A percentile compares a stretch with the other conserved stretches of the same genome.
Evolutionary conservation across 2,113 vertebrate species (phyloP).

Genomic region (Brachyhypopomus occidentalis): DNA sequence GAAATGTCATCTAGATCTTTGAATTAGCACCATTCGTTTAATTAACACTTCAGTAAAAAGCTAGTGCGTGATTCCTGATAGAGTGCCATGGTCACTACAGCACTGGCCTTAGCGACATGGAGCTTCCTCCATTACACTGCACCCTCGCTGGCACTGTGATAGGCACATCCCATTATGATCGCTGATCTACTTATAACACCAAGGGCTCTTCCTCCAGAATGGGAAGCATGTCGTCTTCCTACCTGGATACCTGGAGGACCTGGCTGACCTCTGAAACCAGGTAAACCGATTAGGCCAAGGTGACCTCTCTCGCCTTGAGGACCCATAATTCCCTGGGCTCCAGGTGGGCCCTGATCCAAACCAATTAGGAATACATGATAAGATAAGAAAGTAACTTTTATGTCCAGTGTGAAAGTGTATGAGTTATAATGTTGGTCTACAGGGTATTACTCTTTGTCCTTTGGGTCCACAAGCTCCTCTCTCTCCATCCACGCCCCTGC

Average conservation of each 20-base stretch:
- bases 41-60: background rate
- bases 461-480: conserved; percentile 74
- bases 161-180: background rate
- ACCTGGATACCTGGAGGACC: conserved; percentile 72
- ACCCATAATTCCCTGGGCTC: conserved; percentile 70
- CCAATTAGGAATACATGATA: background rate
- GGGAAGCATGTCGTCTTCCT: conserved; percentile 40
- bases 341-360: conserved; percentile 69
- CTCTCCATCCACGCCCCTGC: conserved; percentile 66
- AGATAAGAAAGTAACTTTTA: background rate
- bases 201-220: no score
- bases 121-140: background rate
- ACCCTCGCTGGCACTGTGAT: no score
- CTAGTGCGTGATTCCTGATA: background rate
- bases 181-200: no score
- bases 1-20: background rate
- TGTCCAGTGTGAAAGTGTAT: background rate
- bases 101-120: background rate
- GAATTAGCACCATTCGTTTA: background rate
- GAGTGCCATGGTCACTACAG: background rate
- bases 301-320: conserved; percentile 69
- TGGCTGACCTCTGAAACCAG: conserved; percentile 68
- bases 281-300: conserved; percentile 67
- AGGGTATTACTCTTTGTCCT: conserved; percentile 72
- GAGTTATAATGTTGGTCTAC: background rate